Conservation (phyloP, 2,797 vertebrate genomes). For the Poeciliopsis gracilis region DNA sequence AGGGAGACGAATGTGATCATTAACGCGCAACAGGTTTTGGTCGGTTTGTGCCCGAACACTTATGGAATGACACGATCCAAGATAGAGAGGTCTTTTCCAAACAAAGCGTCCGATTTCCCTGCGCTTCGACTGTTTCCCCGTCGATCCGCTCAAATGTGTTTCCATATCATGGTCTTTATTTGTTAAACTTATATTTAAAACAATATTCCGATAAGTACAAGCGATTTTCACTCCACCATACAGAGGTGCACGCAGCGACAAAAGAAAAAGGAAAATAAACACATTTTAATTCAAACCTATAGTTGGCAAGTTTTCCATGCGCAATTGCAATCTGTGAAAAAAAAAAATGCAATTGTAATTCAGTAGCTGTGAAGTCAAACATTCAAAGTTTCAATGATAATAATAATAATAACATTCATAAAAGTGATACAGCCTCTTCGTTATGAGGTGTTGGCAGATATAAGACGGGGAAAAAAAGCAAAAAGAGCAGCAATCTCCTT, state of each 20-base stretch:
- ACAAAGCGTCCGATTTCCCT: constrained; percentile 33
- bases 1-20: constrained; percentile 3
- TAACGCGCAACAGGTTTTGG: constrained; percentile 33
- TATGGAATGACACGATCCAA: constrained; percentile 40
- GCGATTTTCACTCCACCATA: not conserved
- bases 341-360: not conserved
- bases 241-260: not conserved
- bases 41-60: constrained; percentile 42
- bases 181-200: not conserved
- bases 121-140: not conserved
- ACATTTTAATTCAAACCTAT: not conserved
- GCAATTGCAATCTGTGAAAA: not conserved
- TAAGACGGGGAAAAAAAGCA: not conserved
- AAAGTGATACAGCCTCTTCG: constrained; percentile 27
- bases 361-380: not conserved
- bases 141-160: constrained; percentile 18
- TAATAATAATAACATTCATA: not conserved
- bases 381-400: not conserved
- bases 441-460: constrained; percentile 7
- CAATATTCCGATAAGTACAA: not conserved
- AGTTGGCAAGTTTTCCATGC: not conserved
- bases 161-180: not conserved
- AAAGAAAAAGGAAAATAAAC: not conserved
- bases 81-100: constrained; percentile 62
- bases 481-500: constrained; percentile 44